Evolutionary conservation across 2,113 vertebrate genomes (phyloP).

Genomic region (Mesitornis unicolor): DNA sequence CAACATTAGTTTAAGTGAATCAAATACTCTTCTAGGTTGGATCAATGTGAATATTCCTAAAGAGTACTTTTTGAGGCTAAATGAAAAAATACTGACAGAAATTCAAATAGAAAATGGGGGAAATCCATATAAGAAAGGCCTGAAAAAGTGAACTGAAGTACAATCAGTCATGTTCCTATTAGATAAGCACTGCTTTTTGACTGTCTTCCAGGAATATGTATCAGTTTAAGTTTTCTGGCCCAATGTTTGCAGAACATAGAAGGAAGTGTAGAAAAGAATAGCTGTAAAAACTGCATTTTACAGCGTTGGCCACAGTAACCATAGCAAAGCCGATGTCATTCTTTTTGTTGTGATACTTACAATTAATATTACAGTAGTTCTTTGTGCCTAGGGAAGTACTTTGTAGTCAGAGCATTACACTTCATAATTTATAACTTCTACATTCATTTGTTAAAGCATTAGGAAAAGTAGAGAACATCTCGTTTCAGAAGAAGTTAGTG

Average conservation of each 20-base stretch:
- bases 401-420: background rate
- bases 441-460: background rate
- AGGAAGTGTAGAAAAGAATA: background rate
- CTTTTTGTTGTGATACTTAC: background rate
- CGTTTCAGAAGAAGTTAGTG: background rate
- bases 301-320: background rate
- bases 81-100: background rate
- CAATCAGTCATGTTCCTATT: accelerated
- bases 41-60: background rate
- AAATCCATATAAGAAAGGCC: background rate
- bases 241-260: background rate
- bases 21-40: background rate
- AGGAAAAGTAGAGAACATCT: background rate
- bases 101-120: background rate
- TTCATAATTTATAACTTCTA: background rate
- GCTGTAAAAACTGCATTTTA: background rate
- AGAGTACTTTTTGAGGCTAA: background rate
- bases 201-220: background rate
- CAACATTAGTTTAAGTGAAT: background rate
- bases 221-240: background rate
- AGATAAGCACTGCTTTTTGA: background rate
- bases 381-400: background rate
- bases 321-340: background rate
- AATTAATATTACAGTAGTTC: background rate
- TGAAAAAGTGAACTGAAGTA: background rate